phyloP scores from a whole-genome alignment of 1,140 invertebrate genomes.

The Drosophila kepulauana region DNA sequence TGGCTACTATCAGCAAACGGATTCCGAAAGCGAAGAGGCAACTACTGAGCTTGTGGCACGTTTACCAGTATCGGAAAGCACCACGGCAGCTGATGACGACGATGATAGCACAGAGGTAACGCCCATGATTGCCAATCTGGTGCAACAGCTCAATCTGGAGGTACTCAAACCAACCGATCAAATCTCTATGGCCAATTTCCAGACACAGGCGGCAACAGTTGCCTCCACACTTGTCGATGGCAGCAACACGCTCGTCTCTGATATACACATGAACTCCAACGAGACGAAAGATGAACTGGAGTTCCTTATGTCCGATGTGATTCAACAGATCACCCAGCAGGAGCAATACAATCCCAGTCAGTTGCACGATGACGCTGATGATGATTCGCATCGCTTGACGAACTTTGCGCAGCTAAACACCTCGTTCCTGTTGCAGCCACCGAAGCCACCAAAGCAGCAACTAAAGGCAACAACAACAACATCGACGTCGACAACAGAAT shows the following conservation, averaged over 20 bases:
- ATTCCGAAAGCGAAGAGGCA: background rate
- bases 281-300: conserved; percentile 79
- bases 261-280: conserved; percentile 70
- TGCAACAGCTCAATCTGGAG: conserved; percentile 76
- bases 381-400: conserved; percentile 65
- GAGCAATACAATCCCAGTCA: conserved; percentile 23
- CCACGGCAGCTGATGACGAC: conserved; percentile 21
- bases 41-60: conserved; percentile 49
- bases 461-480: background rate
- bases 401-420: conserved; percentile 73
- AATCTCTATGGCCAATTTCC: conserved; percentile 83
- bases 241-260: conserved; percentile 55
- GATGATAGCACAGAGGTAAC: conserved; percentile 67
- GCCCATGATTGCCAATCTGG: conserved; percentile 72
- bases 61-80: conserved; percentile 60
- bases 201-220: conserved; percentile 84
- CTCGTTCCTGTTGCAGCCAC: conserved; percentile 64
- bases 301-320: conserved; percentile 78
- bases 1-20: conserved; percentile 28
- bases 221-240: conserved; percentile 83
- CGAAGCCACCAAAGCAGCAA: conserved; percentile 33
- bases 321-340: conserved; percentile 70
- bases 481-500: conserved; percentile 4
- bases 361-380: conserved; percentile 4
- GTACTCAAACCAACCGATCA: conserved; percentile 73